Evolutionary conservation across 1,140 invertebrate species (phyloP).

Genomic region (Asobara japonica): DNA sequence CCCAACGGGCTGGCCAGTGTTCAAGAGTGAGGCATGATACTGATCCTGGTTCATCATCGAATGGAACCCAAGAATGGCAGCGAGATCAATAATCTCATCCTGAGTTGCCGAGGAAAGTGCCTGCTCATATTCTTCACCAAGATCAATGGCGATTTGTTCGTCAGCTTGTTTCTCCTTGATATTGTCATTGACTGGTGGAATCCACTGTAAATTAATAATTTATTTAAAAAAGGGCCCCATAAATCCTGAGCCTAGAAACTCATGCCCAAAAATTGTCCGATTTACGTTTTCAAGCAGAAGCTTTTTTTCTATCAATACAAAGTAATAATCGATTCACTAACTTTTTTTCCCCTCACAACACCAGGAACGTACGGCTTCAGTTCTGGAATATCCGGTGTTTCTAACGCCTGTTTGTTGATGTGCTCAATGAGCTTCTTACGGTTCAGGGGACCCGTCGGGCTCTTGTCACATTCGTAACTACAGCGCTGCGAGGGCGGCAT

Average conservation of each 20-base stretch:
- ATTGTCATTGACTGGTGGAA: slow-evolving; percentile 83
- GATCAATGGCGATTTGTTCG: slow-evolving; percentile 90
- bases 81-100: slow-evolving; percentile 99
- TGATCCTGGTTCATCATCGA: slow-evolving; percentile 99
- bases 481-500: slow-evolving; percentile 95
- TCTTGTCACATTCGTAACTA: slow-evolving; percentile 95
- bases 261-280: too few relatives aligned
- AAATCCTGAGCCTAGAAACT: too few relatives aligned
- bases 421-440: slow-evolving; percentile 97
- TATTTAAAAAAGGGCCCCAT: too few relatives aligned
- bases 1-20: slow-evolving; percentile 88
- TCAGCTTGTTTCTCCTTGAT: slow-evolving; percentile 83
- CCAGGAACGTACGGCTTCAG: slow-evolving; percentile 92
- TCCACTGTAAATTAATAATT: slow-evolving; percentile 74
- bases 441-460: slow-evolving; percentile 94
- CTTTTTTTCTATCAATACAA: too few relatives aligned
- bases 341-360: slow-evolving; percentile 89
- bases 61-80: slow-evolving; percentile 98
- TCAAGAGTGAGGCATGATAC: slow-evolving; percentile 94
- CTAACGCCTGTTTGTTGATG: slow-evolving; percentile 96
- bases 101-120: slow-evolving; percentile 91
- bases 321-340: slow-evolving; percentile 56
- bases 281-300: too few relatives aligned
- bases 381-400: slow-evolving; percentile 97
- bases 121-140: slow-evolving; percentile 95